A percentile compares a stretch with the other conserved stretches of the same genome.
phyloP scores from a whole-genome alignment of 1,140 invertebrate species.

The Heliconius eleuchia region DNA sequence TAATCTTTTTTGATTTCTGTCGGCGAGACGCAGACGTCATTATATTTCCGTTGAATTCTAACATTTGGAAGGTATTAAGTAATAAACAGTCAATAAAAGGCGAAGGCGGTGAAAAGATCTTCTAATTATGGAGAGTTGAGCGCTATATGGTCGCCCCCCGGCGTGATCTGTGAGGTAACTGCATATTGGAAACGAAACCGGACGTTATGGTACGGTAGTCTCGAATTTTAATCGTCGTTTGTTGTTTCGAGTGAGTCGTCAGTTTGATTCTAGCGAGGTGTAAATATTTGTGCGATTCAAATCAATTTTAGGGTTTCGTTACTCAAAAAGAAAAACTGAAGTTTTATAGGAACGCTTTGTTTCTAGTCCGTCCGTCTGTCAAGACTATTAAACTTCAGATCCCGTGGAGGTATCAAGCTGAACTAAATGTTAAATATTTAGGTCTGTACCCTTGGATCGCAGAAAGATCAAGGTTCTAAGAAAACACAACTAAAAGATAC shows the following conservation, averaged over 20 bases:
- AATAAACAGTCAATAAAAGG: conserved; percentile 71
- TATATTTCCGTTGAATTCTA: conserved; percentile 42
- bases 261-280: not conserved
- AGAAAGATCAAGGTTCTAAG: no score
- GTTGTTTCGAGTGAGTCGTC: not conserved
- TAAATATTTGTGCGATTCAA: not conserved
- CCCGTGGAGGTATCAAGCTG: no score
- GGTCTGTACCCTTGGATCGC: no score
- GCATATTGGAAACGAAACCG: conserved; percentile 56
- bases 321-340: no score
- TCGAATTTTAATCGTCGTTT: no score
- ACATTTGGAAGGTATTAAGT: conserved; percentile 58
- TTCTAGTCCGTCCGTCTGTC: no score
- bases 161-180: conserved; percentile 48
- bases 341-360: no score
- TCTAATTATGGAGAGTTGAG: conserved; percentile 71
- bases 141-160: conserved; percentile 48
- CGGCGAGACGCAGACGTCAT: conserved; percentile 36
- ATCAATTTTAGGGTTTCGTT: no score
- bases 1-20: conserved; percentile 32
- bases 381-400: no score
- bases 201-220: no score
- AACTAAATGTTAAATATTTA: no score
- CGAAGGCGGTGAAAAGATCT: conserved; percentile 36
- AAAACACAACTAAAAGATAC: no score